These are phyloP conservation scores for Myotis daubentonii DNA, from an alignment of 2,797 vertebrate genomes.

Conservation along the genomic window DNA sequence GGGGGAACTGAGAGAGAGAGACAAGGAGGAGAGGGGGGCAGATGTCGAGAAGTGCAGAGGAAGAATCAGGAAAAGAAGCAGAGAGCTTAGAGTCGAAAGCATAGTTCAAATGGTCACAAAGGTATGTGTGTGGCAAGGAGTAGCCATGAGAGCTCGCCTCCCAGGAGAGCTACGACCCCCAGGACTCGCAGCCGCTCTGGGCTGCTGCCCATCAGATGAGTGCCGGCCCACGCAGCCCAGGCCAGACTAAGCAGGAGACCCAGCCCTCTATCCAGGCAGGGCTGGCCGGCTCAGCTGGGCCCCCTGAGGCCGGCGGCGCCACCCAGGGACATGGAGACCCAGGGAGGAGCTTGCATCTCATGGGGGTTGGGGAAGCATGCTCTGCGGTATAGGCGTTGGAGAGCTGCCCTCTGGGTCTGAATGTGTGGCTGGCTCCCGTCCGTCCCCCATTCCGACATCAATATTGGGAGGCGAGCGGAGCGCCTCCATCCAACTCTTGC, in stretches of 20 bases:
- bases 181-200: conserved; percentile 67
- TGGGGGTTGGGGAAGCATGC: background rate
- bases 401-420: background rate
- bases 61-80: background rate
- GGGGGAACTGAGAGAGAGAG: background rate
- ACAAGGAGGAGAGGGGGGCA: too few species aligned
- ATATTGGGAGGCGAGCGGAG: background rate
- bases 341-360: background rate
- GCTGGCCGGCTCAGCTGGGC: background rate
- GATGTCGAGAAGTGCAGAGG: background rate
- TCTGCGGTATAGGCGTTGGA: background rate
- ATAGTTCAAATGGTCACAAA: conserved; percentile 78
- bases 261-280: background rate
- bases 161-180: background rate
- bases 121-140: conserved; percentile 63
- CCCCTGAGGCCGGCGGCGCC: rapidly evolving
- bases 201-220: conserved; percentile 68
- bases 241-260: conserved; percentile 75
- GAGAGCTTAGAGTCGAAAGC: conserved; percentile 74
- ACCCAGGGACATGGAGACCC: background rate
- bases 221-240: conserved; percentile 63
- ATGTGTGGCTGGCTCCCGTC: rapidly evolving
- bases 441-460: background rate
- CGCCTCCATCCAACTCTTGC: background rate
- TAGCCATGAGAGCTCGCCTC: conserved; percentile 67